Evolutionary conservation across 2,113 vertebrate species (phyloP).

Genomic region (Tonatia bakeri): DNA sequence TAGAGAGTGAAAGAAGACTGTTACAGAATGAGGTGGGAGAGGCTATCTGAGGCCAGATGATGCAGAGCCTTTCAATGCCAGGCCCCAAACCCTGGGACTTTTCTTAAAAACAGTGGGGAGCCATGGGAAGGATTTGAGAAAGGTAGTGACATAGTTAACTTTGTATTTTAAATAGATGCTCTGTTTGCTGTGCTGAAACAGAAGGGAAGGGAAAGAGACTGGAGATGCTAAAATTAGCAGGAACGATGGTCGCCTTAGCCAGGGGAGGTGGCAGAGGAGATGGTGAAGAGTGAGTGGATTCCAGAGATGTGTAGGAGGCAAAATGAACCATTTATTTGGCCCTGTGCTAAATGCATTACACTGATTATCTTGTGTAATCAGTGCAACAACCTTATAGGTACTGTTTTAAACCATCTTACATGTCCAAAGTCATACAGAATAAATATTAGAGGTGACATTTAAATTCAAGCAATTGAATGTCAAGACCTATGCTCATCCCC

Average conservation of each 20-base stretch:
- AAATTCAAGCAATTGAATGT: conserved; percentile 20
- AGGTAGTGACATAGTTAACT: conserved; percentile 63
- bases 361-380: conserved; percentile 42
- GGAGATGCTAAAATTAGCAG: conserved; percentile 67
- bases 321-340: conserved; percentile 49
- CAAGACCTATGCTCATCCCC: not conserved
- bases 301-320: conserved; percentile 38
- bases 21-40: not conserved
- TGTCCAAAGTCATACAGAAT: conserved; percentile 19
- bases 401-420: conserved; percentile 47
- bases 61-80: not conserved
- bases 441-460: conserved; percentile 44
- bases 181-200: conserved; percentile 59
- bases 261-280: conserved; percentile 43
- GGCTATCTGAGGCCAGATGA: not conserved
- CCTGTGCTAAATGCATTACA: not conserved
- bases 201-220: conserved; percentile 40
- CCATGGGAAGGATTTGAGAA: conserved; percentile 22
- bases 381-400: not conserved
- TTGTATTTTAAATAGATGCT: conserved; percentile 63
- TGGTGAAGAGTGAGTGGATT: conserved; percentile 55
- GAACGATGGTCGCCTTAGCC: conserved; percentile 54
- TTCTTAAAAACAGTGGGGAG: not conserved
- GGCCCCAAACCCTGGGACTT: not conserved
- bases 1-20: not conserved